Evolutionary conservation across 2,113 vertebrate species (phyloP), one percentile per base, ranked within the genome.

Genomic region (Panurus biarmicus): DNA sequence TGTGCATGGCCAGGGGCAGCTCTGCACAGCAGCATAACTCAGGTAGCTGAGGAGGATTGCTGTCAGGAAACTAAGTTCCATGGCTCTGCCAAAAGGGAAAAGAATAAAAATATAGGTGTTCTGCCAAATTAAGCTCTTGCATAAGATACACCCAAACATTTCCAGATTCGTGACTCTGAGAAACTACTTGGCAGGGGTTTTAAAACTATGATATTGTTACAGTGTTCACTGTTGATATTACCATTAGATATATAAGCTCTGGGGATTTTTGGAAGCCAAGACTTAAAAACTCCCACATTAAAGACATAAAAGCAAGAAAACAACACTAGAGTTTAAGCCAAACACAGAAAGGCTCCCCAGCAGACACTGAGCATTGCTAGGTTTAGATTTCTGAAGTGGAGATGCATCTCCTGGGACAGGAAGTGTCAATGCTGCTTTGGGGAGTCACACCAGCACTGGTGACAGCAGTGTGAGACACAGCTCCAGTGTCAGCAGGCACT

Each of bases 1-100:
- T 18, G 1, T 6, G 62, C 48, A 5, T 1, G 2, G 53, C 40
- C 69, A 20, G 0, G 0, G 9, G 38, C 1, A 2, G 44, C 64
- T 86, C 38, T 38, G 42, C 21, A 73, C 44, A 64, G 48, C n/a
- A 50, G 40, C 22, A 14, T 8, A 61, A 45, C 23, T 36, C 71
- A 65, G 45, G 66, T 38, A 83, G 51, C 78, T 94, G 38, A 35
- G 36, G 35, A 60, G 28, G 50, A 35, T 4, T 87, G 33, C 24
- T 82, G 38, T 29, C 23, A 62, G 42, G 58, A 85, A 47, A 80
- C 25, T 57, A 87, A 88, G 22, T 57, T 61, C 31, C 51, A 38
- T 7, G 35, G 35, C 36, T 79, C 47, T 93, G 72, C 50, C 82
- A 80, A 71, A 71, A 85, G 15, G 10, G 25, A 54, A 80, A 47